Base-by-base conservation (phyloP, 2,797 vertebrate genomes). In the Crenichthys baileyi region DNA sequence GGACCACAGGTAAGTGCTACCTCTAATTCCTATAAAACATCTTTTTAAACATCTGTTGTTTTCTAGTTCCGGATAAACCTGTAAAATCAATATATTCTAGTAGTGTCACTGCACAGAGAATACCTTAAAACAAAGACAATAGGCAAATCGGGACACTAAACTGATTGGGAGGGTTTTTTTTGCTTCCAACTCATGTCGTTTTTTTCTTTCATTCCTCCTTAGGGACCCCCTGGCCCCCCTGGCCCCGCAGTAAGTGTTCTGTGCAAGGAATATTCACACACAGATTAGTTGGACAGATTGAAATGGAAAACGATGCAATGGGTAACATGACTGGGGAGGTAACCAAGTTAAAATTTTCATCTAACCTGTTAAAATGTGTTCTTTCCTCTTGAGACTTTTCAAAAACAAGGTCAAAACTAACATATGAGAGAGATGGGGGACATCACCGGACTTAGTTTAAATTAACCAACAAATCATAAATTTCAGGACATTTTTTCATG, bases 141-240 rank as follows among this genome's bases (percentile, higher is more conserved):
- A 78, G 70, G 74, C 50, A 29, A 72, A 51, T 31, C n/a, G 15
- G 44, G 39, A 77, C 72, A 46, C 44, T n/a, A 46, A 86, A 60
- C 70, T 55, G 51, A 60, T 7, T n/a, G 9, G 16, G 51, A 67
- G 48, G 70, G 75, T 81, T 44, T 78, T 55, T 53, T 77, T 39
- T 79, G 51, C 58, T 7, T 67, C 29, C 82, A 41, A 44, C 24
- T 87, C 9, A 72, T 77, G 70, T 44, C 76, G 29, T 89, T 15
- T 76, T 77, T 76, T 86, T 79, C 63, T 84, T 71, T 79, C 16
- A 46, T 92, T 84, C 12, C 83, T 89, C 86, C 87, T 46, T 74
- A 99, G 98, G 98, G 98, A 83, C 96, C 94, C 79, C 97, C 97
- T 63, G 98, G 98, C 78, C 87, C 94, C 85, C 96, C 97, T 18